Conservation (phyloP, 2,888 invertebrate species). For the Epistrophella euchroma region DNA sequence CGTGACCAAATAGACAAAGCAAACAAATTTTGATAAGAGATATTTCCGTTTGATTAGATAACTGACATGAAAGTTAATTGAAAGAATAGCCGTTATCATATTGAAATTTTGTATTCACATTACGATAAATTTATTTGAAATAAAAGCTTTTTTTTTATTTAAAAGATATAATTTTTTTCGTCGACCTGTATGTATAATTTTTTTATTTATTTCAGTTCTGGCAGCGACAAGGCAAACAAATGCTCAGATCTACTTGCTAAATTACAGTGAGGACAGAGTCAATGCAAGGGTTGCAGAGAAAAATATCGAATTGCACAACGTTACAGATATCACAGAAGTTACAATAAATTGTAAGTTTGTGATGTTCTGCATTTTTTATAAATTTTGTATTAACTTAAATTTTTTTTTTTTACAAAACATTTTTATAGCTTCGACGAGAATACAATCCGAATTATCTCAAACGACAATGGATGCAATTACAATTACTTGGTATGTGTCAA, state of each 20-base stretch:
- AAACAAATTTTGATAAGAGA: slow-evolving; percentile 28
- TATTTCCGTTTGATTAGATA: slow-evolving; percentile 51
- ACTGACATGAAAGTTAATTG: slow-evolving; percentile 6
- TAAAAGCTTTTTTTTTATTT: slow-evolving; percentile 29
- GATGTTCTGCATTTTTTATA: background rate
- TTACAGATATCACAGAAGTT: slow-evolving; percentile 52
- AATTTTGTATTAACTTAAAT: background rate
- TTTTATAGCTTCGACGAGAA: slow-evolving; percentile 38
- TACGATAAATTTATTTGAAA: background rate
- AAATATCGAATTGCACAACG: slow-evolving; percentile 34
- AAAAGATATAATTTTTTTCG: slow-evolving; percentile 12
- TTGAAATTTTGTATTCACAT: slow-evolving; percentile 7
- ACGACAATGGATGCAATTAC: slow-evolving; percentile 83
- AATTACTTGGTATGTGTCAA: slow-evolving; percentile 83
- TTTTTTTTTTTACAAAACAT: background rate
- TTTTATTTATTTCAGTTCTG: slow-evolving; percentile 80
- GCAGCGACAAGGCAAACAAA: slow-evolving; percentile 78
- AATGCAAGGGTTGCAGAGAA: slow-evolving; percentile 48
- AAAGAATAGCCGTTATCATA: slow-evolving; percentile 41
- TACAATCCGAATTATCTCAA: slow-evolving; percentile 79
- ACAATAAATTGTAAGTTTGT: slow-evolving; percentile 49
- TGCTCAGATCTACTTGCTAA: slow-evolving; percentile 77
- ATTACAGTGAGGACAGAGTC: slow-evolving; percentile 61
- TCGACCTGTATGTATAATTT: slow-evolving; percentile 26
- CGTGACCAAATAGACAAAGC: slow-evolving; percentile 8